phyloP scores from a whole-genome alignment of 1,140 invertebrate species.

The Bombus superbus region DNA sequence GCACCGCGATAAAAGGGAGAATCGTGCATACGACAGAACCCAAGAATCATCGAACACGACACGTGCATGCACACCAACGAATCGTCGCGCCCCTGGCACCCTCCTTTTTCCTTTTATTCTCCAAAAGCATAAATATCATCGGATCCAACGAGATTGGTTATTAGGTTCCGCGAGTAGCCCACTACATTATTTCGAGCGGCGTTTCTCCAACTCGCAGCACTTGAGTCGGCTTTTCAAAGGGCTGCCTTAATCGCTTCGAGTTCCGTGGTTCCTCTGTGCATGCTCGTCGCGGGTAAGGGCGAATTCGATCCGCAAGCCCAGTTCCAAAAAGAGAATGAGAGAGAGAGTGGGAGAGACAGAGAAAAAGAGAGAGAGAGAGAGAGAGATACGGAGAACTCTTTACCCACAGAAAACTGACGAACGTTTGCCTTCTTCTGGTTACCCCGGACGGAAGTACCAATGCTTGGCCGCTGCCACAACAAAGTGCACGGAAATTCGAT shows the following conservation, averaged over 20 bases:
- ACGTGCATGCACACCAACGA: too few relatives aligned
- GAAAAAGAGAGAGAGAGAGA: background rate
- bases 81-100: background rate
- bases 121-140: constrained; percentile 52
- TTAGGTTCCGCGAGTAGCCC: constrained; percentile 41
- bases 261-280: constrained; percentile 33
- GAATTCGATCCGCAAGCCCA: constrained; percentile 61
- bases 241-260: constrained; percentile 59
- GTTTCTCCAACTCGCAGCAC: constrained; percentile 26
- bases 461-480: constrained; percentile 48
- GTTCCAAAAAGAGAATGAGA: background rate
- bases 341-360: background rate
- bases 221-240: constrained; percentile 59
- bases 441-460: constrained; percentile 51
- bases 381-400: constrained; percentile 30
- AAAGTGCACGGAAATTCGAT: constrained; percentile 72
- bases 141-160: constrained; percentile 46
- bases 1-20: too few relatives aligned
- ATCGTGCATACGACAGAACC: too few relatives aligned
- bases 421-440: constrained; percentile 69
- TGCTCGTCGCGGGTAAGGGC: constrained; percentile 43
- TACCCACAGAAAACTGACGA: constrained; percentile 61
- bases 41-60: too few relatives aligned
- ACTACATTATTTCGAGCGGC: constrained; percentile 49
- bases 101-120: background rate